These are phyloP conservation scores for Calameuta pallipes DNA, from an alignment of 2,888 invertebrate genomes.

Conservation along the genomic window DNA sequence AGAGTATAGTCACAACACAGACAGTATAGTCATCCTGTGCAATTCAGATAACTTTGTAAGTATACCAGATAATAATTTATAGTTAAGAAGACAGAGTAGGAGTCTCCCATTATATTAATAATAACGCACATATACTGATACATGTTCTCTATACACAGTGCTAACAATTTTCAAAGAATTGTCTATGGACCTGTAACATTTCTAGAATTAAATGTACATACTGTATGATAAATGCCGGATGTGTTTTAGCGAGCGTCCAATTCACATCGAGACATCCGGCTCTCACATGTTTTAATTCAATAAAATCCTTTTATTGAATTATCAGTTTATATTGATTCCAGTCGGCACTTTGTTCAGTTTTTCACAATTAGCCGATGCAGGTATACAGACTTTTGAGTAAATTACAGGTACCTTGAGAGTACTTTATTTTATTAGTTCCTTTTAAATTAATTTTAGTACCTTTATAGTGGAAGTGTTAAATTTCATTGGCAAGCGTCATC, in stretches of 20 bases:
- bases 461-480: not conserved
- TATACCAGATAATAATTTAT: not conserved
- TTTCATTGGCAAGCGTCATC: not conserved
- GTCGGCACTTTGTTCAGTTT: not conserved
- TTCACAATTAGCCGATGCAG: not conserved
- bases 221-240: not conserved
- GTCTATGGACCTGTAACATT: not conserved
- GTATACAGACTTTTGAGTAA: not conserved
- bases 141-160: not conserved
- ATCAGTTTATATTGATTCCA: not conserved
- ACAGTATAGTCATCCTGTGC: not conserved
- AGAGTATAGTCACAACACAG: not conserved
- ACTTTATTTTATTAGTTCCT: not conserved
- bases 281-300: not conserved
- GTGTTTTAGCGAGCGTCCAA: not conserved
- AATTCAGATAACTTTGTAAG: not conserved
- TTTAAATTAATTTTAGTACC: not conserved
- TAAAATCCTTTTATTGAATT: not conserved
- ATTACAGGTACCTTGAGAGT: not conserved
- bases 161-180: not conserved
- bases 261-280: not conserved
- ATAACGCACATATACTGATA: not conserved
- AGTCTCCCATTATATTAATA: not conserved
- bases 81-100: not conserved
- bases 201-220: not conserved